These are phyloP conservation scores for Pentalonia nigronervosa DNA, from an alignment of 1,140 invertebrate species.

Conservation along the genomic window DNA sequence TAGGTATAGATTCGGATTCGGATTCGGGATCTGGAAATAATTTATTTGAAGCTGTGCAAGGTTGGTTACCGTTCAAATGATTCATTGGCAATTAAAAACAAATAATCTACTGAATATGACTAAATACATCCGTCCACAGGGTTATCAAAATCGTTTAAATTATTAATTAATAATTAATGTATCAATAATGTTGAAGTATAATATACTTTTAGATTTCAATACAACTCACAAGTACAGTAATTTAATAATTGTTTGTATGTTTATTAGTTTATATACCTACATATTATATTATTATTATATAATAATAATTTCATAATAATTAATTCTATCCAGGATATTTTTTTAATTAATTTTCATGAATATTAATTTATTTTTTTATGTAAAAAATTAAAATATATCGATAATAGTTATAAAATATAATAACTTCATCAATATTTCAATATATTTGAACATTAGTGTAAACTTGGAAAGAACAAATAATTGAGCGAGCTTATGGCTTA, in stretches of 20 bases:
- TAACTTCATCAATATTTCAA: no score
- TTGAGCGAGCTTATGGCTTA: no score
- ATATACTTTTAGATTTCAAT: background rate
- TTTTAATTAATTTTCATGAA: no score
- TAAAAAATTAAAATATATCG: no score
- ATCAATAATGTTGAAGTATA: background rate
- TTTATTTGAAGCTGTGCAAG: slow-evolving; percentile 4
- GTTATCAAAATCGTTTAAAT: background rate
- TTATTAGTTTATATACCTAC: no score
- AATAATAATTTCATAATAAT: background rate
- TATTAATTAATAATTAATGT: background rate
- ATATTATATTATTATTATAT: background rate
- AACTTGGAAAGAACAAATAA: no score
- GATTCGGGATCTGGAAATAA: background rate
- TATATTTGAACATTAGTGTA: no score
- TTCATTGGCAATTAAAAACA: background rate
- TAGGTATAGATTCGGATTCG: background rate
- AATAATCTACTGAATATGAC: background rate
- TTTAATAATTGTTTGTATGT: background rate
- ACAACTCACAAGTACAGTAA: background rate
- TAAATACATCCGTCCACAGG: background rate
- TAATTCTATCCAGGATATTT: background rate
- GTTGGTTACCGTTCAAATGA: slow-evolving; percentile 37
- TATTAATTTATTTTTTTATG: background rate
- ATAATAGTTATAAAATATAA: no score